These are phyloP conservation scores for Arnoldichthys spilopterus DNA, from an alignment of 2,797 vertebrate genomes.

Conservation along the genomic window DNA sequence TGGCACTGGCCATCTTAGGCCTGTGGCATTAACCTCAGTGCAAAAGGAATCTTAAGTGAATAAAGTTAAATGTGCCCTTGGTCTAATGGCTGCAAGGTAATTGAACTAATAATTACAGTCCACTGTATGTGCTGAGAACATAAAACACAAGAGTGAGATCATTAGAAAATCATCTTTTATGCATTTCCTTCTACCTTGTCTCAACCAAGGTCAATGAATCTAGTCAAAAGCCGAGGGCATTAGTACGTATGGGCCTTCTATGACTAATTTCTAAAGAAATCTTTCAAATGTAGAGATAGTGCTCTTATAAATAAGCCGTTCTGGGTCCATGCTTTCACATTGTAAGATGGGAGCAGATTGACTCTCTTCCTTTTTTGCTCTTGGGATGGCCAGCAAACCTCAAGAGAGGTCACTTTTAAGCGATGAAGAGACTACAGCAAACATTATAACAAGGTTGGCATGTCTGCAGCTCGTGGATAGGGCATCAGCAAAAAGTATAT, in stretches of 20 bases:
- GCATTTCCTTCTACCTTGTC: slow-evolving; percentile 58
- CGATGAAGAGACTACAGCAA: slow-evolving; percentile 13
- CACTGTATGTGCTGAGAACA: slow-evolving; percentile 70
- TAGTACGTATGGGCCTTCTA: slow-evolving; percentile 4
- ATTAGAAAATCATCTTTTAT: slow-evolving; percentile 69
- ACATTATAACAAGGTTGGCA: not conserved
- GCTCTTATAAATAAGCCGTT: not conserved
- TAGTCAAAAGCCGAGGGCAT: slow-evolving; percentile 13
- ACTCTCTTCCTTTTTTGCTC: slow-evolving; percentile 54
- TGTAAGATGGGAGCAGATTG: not conserved
- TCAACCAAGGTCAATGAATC: slow-evolving; percentile 64
- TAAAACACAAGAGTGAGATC: slow-evolving; percentile 71
- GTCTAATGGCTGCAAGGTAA: slow-evolving; percentile 67
- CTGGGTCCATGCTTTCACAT: too few species aligned
- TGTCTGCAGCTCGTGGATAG: not conserved
- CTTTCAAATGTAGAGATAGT: not conserved
- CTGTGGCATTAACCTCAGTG: slow-evolving; percentile 40
- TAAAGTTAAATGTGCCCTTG: slow-evolving; percentile 72
- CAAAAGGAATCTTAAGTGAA: slow-evolving; percentile 56
- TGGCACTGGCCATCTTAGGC: slow-evolving; percentile 8
- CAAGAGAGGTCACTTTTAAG: not conserved
- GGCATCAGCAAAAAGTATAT: not conserved
- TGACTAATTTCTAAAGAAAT: not conserved
- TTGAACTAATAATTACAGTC: slow-evolving; percentile 76
- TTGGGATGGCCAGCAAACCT: slow-evolving; percentile 21